Conservation (phyloP, 2,113 vertebrate species). For the Corynorhinus townsendii region DNA sequence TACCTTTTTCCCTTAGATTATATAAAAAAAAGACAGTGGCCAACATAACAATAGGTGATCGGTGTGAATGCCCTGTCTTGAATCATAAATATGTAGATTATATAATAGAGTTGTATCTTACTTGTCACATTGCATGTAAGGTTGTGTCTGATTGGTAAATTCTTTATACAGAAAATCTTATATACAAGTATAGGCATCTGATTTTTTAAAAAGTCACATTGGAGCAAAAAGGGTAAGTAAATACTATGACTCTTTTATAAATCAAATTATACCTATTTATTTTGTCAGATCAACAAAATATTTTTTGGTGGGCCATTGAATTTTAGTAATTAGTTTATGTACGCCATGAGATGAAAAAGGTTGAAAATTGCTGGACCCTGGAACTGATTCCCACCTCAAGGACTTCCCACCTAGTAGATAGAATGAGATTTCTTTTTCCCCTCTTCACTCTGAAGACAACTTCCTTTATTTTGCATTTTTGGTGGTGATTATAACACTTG, state of each 20-base stretch:
- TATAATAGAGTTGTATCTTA: not conserved
- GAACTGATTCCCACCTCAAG: not conserved
- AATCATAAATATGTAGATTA: not conserved
- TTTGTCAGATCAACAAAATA: not conserved
- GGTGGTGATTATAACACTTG: constrained; percentile 64
- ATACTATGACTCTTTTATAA: not conserved
- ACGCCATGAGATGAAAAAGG: not conserved
- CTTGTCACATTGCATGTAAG: not conserved
- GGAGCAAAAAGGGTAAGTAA: not conserved
- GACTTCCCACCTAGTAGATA: not conserved
- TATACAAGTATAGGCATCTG: not conserved
- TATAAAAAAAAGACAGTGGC: not conserved
- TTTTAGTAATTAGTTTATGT: not conserved
- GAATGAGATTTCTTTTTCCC: not conserved
- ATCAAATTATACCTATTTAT: not conserved
- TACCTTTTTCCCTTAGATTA: not conserved
- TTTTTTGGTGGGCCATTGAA: not conserved
- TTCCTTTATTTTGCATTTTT: constrained; percentile 70
- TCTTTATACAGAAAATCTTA: not conserved
- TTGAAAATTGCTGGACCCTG: not conserved
- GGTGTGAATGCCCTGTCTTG: not conserved
- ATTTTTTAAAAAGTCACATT: not conserved
- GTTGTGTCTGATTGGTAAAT: not conserved
- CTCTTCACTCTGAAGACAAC: constrained; percentile 4
- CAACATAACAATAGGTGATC: not conserved